Base-by-base conservation (phyloP, 2,797 vertebrate genomes). In the Epinephelus awoara region DNA sequence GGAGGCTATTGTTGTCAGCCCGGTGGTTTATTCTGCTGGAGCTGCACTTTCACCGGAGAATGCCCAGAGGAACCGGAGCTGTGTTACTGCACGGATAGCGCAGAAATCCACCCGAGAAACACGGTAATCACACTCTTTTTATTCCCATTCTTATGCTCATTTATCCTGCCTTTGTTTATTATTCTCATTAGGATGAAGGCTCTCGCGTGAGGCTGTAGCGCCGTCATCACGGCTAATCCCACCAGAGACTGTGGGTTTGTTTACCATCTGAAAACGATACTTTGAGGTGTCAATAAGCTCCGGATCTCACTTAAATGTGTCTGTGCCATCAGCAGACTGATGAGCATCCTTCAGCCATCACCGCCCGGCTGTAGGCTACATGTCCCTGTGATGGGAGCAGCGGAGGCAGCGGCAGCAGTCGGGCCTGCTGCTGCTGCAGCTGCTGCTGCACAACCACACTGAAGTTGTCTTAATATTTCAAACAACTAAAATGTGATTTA, bases 1-100 rank as follows among this genome's bases (percentile, higher is more conserved):
- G 52, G 59, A 81, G 64, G 47, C 91, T 89, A 44, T 93, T 92
- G 89, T 93, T 93, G 87, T 84, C 75, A 67, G 52, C 68, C 65
- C 76, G 47, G 77, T 70, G 86, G 51, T 73, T 69, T 4, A 78
- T 65, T 62, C 68, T 67, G 84, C 66, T 65, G 82, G 85, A 82
- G 63, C 80, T 23, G 72, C 85, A 38, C 73, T 74, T 83, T 62
- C 11, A 42, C 56, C 79, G 70, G 84, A 93, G 84, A 75, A 94
- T 93, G 94, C 85, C 49, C 74, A 49, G 57, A 58, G 67, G 76
- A 89, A 5, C 72, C 59, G 77, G 58, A 82, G 70, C 88, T 4
- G 80, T 50, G 83, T 44, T 51, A 4, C 79, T 85, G 86, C 85
- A 82, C 88, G 78, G 82, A 79, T 75, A 88, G 89, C 83, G 77